A percentile compares a stretch with the other conserved stretches of the same genome.
phyloP scores from a whole-genome alignment of 2,797 vertebrate genomes.

The Botia kubotai region DNA sequence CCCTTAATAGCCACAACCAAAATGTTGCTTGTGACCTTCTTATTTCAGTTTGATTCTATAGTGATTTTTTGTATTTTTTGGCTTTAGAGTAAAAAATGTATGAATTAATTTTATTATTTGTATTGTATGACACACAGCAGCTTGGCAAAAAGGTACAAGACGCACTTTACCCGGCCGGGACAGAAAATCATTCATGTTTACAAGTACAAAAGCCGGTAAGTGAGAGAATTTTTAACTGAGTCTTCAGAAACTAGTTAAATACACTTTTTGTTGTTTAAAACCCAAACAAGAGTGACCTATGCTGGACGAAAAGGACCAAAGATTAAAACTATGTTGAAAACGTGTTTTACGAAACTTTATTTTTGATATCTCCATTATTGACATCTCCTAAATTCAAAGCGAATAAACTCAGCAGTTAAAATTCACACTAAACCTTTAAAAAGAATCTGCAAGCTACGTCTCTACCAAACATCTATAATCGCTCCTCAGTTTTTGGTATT shows the following conservation, averaged over 20 bases:
- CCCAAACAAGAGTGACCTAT: background rate
- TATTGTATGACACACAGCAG: too few species aligned
- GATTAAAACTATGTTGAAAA: too few species aligned
- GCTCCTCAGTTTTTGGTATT: conserved; percentile 1
- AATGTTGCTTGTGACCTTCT: too few species aligned
- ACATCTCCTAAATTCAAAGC: background rate
- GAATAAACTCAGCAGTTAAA: background rate
- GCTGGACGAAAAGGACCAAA: too few species aligned
- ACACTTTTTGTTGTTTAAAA: too few species aligned
- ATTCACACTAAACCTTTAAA: background rate
- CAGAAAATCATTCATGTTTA: background rate
- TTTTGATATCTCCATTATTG: background rate
- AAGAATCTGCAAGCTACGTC: background rate
- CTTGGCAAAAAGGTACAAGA: too few species aligned
- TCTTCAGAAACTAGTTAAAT: too few species aligned
- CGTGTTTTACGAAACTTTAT: background rate
- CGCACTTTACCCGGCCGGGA: background rate
- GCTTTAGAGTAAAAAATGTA: too few species aligned
- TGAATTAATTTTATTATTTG: too few species aligned
- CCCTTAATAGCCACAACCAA: too few species aligned
- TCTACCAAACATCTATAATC: background rate
- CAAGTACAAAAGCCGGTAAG: background rate
- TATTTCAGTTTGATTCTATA: too few species aligned
- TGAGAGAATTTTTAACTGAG: background rate
- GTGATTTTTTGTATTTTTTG: too few species aligned